phyloP scores from a whole-genome alignment of 2,888 invertebrate genomes.

The Napeogenes sylphis region DNA sequence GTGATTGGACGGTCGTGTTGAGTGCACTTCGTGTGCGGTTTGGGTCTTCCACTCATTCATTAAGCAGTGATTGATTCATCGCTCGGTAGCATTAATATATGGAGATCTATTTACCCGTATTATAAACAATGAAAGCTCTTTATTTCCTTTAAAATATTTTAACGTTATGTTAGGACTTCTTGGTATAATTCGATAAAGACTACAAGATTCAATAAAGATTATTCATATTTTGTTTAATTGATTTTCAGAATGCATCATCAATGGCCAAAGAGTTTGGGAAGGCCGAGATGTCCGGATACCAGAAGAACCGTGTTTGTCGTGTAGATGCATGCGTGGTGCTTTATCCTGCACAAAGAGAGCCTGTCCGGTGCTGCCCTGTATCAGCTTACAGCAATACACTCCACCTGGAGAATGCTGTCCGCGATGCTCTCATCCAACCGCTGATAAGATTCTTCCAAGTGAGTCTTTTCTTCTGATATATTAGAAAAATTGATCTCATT shows the following conservation, averaged over 20 bases:
- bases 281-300: slow-evolving; percentile 88
- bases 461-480: slow-evolving; percentile 32
- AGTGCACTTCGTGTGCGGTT: slow-evolving; percentile 61
- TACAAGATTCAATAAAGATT: too few relatives aligned
- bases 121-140: slow-evolving; percentile 50
- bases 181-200: too few relatives aligned
- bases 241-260: slow-evolving; percentile 86
- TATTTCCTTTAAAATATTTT: slow-evolving; percentile 12
- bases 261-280: slow-evolving; percentile 88
- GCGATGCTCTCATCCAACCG: slow-evolving; percentile 67
- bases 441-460: slow-evolving; percentile 72
- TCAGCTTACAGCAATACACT: slow-evolving; percentile 81
- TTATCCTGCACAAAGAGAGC: slow-evolving; percentile 90
- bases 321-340: slow-evolving; percentile 84
- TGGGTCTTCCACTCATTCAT: slow-evolving; percentile 51
- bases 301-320: slow-evolving; percentile 92
- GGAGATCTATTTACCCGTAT: slow-evolving; percentile 42
- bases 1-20: slow-evolving; percentile 38
- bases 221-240: slow-evolving; percentile 16
- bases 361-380: slow-evolving; percentile 93
- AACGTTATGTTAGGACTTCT: too few relatives aligned
- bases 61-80: slow-evolving; percentile 72
- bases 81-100: slow-evolving; percentile 65
- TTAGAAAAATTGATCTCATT: not conserved
- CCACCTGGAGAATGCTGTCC: slow-evolving; percentile 90